Base-by-base conservation (phyloP, 2,113 vertebrate species). In the Hemibagrus wyckioides region DNA sequence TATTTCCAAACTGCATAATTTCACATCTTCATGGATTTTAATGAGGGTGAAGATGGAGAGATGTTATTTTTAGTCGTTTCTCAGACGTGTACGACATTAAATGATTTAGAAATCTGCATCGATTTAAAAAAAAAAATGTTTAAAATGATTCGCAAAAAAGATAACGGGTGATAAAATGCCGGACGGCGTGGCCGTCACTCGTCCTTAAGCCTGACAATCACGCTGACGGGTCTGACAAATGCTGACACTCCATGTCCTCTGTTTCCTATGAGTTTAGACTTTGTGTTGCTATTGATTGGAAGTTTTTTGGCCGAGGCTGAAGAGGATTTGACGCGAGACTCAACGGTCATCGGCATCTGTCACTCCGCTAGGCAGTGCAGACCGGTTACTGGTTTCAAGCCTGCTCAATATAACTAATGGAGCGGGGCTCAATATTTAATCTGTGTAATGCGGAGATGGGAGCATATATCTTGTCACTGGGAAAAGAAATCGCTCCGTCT, bases 391-490 rank as follows among this genome's bases (percentile, higher is more conserved):
- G 91, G 90, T 93, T 90, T 94, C 92, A 92, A 90, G 61, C 86
- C 83, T 86, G 87, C 90, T 92, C 92, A 95, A 96, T 95, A 92
- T 91, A 94, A 94, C 92, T 95, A 95, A 96, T 95, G 94, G 93
- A 92, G 89, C 93, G 91, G 90, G 91, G 87, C 59, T 94, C 92
- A 94, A 94, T 95, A 95, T 92, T 92, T 94, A 96, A 96, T 94
- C 94, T 91, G 93, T 93, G 94, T 94, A 94, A 96, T 94, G 93
- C 89, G 90, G 93, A 95, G 86, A 94, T 82, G 92, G 92, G 92
- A 92, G 93, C 92, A 92, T 93, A 93, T 91, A 95, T 96, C 95
- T 96, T 94, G 94, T 95, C 91, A 92, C 89, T 87, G 92, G 88
- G 92, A 86, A 92, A 95, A 94, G 84, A 95, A 96, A 94, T 93